Percentiles rank a stretch among this genome's conserved stretches.
Evolutionary conservation across 1,140 invertebrate species (phyloP).

Genomic region (Pygmarrhopalites habei): DNA sequence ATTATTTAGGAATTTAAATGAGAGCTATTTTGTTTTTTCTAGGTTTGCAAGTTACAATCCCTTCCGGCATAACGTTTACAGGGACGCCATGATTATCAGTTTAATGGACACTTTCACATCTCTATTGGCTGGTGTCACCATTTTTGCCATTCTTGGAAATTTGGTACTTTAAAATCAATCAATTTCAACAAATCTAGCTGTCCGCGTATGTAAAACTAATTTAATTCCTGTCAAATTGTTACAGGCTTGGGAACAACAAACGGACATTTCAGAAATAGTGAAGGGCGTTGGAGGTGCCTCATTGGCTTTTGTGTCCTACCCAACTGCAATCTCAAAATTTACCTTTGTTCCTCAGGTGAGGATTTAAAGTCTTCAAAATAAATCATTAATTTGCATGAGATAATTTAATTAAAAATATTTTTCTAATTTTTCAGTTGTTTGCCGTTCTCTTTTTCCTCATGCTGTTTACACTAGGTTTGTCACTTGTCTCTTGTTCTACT

Average conservation of each 20-base stretch:
- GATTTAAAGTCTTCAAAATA: too few species aligned
- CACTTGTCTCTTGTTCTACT: neutral
- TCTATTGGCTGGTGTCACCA: slow-evolving; percentile 50
- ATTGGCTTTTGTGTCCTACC: slow-evolving; percentile 60
- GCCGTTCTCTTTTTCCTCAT: slow-evolving; percentile 52
- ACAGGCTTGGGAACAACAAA: neutral
- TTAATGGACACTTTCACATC: slow-evolving; percentile 50
- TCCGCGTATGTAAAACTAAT: neutral
- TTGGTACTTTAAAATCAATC: too few species aligned
- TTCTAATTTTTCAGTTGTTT: slow-evolving; percentile 52
- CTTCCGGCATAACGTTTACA: slow-evolving; percentile 72
- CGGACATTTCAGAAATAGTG: slow-evolving; percentile 13
- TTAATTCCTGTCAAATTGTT: too few species aligned
- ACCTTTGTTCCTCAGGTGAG: slow-evolving; percentile 58
- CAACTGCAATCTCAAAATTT: slow-evolving; percentile 76
- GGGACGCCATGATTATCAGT: slow-evolving; percentile 50
- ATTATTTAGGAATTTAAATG: too few species aligned
- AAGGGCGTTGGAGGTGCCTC: slow-evolving; percentile 58
- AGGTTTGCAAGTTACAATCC: slow-evolving; percentile 68
- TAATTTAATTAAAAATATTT: slow-evolving; percentile 7
- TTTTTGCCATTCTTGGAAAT: slow-evolving; percentile 49
- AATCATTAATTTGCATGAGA: neutral
- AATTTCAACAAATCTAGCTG: neutral
- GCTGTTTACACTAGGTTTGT: slow-evolving; percentile 44
- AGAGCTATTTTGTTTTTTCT: neutral